phyloP scores from a whole-genome alignment of 2,888 invertebrate species.

The Barypeithes pellucidus region DNA sequence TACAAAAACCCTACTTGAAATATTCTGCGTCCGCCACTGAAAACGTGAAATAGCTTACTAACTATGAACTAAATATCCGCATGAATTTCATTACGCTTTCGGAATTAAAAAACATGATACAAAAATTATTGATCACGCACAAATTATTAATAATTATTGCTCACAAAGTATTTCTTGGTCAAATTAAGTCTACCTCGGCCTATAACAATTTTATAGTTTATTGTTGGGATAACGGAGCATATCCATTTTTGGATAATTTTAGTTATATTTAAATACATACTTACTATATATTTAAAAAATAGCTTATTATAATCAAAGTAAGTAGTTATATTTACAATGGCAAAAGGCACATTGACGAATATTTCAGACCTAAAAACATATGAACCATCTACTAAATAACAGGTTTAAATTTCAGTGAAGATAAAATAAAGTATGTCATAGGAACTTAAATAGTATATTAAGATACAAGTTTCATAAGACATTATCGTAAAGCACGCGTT shows the following conservation, averaged over 20 bases:
- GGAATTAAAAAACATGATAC: not conserved
- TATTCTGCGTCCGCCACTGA: not conserved
- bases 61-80: not conserved
- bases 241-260: not conserved
- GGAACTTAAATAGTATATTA: no score
- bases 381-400: no score
- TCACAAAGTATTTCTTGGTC: not conserved
- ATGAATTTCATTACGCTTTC: not conserved
- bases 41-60: not conserved
- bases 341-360: no score
- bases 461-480: no score
- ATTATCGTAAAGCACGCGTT: no score
- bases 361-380: no score
- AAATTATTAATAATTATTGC: constrained; percentile 5
- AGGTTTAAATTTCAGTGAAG: no score
- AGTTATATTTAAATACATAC: not conserved
- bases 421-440: no score
- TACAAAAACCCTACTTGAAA: no score
- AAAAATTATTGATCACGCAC: not conserved
- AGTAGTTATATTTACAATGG: no score
- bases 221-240: not conserved
- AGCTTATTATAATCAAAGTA: no score
- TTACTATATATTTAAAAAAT: no score
- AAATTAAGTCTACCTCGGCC: not conserved
- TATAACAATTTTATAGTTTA: not conserved